Evolutionary conservation across 2,888 invertebrate genomes (phyloP).

Genomic region (Zeuzera pyrina): DNA sequence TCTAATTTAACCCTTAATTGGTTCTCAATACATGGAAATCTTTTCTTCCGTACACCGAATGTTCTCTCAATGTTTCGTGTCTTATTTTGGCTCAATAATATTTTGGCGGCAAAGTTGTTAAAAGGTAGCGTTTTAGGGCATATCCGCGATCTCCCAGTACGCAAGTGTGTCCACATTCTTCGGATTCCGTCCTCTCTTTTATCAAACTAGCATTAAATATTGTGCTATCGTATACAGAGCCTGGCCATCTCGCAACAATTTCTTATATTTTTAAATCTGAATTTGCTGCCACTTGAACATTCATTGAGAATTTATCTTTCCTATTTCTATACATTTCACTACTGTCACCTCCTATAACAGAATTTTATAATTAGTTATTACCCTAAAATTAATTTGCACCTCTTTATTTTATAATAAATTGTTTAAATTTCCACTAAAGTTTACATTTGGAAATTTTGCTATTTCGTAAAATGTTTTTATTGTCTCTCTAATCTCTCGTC

Average conservation of each 20-base stretch:
- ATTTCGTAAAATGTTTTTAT: too few relatives aligned
- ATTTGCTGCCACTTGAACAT: slow-evolving; percentile 1
- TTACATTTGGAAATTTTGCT: too few relatives aligned
- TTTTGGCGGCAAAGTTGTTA: slow-evolving; percentile 14
- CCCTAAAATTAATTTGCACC: too few relatives aligned
- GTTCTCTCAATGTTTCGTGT: slow-evolving; percentile 17
- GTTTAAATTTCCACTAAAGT: too few relatives aligned
- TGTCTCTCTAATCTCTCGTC: too few relatives aligned
- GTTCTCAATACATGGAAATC: too few relatives aligned
- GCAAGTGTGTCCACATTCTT: background rate
- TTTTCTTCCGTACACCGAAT: slow-evolving; percentile 17
- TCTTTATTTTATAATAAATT: too few relatives aligned
- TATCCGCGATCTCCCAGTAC: slow-evolving; percentile 7
- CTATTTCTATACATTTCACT: slow-evolving; percentile 1
- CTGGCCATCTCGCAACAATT: slow-evolving; percentile 1
- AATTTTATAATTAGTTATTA: too few relatives aligned
- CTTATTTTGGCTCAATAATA: slow-evolving; percentile 12
- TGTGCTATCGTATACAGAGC: slow-evolving; percentile 2
- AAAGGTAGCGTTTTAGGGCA: slow-evolving; percentile 7
- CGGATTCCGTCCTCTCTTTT: background rate
- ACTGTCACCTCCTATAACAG: slow-evolving; percentile 3
- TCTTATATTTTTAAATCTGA: background rate
- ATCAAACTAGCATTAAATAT: slow-evolving; percentile 1
- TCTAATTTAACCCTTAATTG: too few relatives aligned
- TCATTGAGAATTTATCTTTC: slow-evolving; percentile 1